phyloP scores from a whole-genome alignment of 2,888 invertebrate genomes.

The Drosophila gaucha region DNA sequence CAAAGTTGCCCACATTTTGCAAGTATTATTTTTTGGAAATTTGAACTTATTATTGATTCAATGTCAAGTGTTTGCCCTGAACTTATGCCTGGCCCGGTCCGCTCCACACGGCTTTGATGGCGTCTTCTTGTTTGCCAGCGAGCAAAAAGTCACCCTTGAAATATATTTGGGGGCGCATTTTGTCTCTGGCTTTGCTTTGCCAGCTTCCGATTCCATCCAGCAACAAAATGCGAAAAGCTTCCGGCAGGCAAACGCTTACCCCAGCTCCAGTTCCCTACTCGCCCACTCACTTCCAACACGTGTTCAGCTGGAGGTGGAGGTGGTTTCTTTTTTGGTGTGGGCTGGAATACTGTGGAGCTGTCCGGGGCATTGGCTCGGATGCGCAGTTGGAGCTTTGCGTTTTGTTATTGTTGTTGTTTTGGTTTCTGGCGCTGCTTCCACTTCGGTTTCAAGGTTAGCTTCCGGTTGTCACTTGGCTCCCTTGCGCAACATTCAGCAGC shows the following conservation, averaged over 20 bases:
- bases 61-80: slow-evolving; percentile 70
- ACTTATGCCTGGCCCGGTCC: slow-evolving; percentile 36
- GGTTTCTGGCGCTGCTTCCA: not conserved
- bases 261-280: not conserved
- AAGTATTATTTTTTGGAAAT: slow-evolving; percentile 56
- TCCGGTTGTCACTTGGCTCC: slow-evolving; percentile 47
- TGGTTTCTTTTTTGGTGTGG: slow-evolving; percentile 39
- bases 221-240: slow-evolving; percentile 52
- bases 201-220: slow-evolving; percentile 61
- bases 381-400: slow-evolving; percentile 63
- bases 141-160: slow-evolving; percentile 54
- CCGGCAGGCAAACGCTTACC: slow-evolving; percentile 31
- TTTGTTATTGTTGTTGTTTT: slow-evolving; percentile 17
- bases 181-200: slow-evolving; percentile 34
- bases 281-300: slow-evolving; percentile 64
- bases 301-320: slow-evolving; percentile 28
- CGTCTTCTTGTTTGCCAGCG: slow-evolving; percentile 5
- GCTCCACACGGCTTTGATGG: not conserved
- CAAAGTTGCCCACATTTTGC: slow-evolving; percentile 41
- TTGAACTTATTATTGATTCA: slow-evolving; percentile 75
- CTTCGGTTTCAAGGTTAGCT: slow-evolving; percentile 67
- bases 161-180: slow-evolving; percentile 19
- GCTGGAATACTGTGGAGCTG: slow-evolving; percentile 55
- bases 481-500: slow-evolving; percentile 52
- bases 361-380: slow-evolving; percentile 30